Evolutionary conservation across 2,888 invertebrate species (phyloP).

Genomic region (Yponomeuta evonymella): DNA sequence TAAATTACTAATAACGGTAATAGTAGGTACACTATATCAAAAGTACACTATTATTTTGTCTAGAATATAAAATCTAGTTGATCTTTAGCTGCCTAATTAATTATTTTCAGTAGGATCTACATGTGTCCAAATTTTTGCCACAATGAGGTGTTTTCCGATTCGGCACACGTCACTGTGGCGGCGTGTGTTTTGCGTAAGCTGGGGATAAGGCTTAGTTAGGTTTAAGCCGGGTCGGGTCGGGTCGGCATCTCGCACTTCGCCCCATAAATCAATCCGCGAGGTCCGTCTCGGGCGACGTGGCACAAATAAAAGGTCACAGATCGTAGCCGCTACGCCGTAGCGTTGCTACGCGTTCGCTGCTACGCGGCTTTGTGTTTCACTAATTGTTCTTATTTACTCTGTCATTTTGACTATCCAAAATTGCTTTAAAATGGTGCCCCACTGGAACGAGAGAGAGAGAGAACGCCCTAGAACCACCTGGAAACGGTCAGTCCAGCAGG

Average conservation of each 20-base stretch:
- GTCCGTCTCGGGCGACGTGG: constrained; percentile 33
- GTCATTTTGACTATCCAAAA: no score
- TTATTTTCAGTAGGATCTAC: constrained; percentile 6
- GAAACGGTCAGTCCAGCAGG: no score
- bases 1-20: no score
- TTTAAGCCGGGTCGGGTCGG: constrained; percentile 29
- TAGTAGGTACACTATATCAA: no score
- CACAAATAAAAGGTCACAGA: constrained; percentile 55
- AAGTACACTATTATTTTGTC: no score
- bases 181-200: constrained; percentile 63
- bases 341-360: constrained; percentile 6
- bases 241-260: constrained; percentile 54
- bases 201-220: constrained; percentile 15
- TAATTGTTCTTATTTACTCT: background rate
- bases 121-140: constrained; percentile 10
- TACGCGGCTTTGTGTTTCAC: background rate
- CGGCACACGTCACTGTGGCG: constrained; percentile 54
- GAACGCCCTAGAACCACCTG: no score
- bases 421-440: no score
- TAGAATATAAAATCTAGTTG: background rate
- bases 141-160: constrained; percentile 41
- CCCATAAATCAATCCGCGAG: constrained; percentile 67
- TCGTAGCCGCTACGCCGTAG: constrained; percentile 14
- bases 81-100: background rate
- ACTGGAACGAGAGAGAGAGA: no score